Conservation (phyloP, 2,888 invertebrate species). For the Automeris io region DNA sequence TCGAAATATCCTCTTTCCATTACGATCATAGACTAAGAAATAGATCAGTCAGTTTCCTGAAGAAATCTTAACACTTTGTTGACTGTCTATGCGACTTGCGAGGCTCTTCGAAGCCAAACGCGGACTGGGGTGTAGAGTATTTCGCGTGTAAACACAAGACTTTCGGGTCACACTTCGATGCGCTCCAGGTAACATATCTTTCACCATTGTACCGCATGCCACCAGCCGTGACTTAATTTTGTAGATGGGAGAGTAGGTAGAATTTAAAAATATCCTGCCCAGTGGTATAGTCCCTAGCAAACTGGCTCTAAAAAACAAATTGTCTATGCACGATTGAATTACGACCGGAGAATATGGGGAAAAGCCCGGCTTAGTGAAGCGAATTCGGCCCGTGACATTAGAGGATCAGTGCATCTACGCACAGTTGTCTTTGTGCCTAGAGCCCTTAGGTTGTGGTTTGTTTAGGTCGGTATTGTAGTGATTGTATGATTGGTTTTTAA, state of each 20-base stretch:
- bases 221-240: conserved; percentile 39
- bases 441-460: no score
- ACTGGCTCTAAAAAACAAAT: no score
- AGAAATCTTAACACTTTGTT: background rate
- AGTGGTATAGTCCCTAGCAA: no score
- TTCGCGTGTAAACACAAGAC: conserved; percentile 74
- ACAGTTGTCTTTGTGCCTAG: no score
- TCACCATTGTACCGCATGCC: conserved; percentile 75
- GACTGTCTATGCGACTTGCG: conserved; percentile 43
- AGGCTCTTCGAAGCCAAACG: conserved; percentile 51
- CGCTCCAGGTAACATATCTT: conserved; percentile 75
- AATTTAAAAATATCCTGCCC: background rate
- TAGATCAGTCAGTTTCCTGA: background rate
- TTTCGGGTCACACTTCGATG: conserved; percentile 76
- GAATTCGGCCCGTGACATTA: no score
- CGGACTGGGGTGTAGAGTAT: conserved; percentile 61
- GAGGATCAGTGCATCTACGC: no score
- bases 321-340: no score
- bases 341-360: no score
- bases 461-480: no score
- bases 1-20: conserved; percentile 2
- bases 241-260: conserved; percentile 41
- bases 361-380: no score
- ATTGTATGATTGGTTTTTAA: no score
- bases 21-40: conserved; percentile 1